Conservation (phyloP, 2,888 invertebrate species). For the Clunio marinus region DNA sequence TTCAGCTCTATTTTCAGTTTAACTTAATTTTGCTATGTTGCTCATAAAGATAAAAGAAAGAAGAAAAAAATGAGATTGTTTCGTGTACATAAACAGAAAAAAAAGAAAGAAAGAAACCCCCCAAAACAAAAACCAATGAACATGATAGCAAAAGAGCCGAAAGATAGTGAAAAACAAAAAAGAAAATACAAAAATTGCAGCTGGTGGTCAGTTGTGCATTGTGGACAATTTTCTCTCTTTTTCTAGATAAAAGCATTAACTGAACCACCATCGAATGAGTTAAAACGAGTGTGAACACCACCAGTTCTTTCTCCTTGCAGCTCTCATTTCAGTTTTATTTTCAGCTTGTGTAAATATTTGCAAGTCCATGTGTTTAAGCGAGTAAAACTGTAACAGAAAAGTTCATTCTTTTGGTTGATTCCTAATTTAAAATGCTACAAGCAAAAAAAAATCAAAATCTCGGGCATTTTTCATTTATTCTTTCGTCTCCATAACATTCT, state of each 20-base stretch:
- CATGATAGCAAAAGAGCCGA: neutral
- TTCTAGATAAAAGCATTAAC: neutral
- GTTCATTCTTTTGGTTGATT: too few species aligned
- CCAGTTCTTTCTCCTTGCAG: neutral
- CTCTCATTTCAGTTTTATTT: conserved; percentile 23
- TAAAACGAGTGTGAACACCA: neutral
- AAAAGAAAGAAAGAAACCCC: too few species aligned
- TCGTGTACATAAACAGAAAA: too few species aligned
- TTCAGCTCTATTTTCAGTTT: conserved; percentile 10
- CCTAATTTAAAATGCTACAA: too few species aligned
- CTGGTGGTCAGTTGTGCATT: conserved; percentile 6
- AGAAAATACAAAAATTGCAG: neutral
- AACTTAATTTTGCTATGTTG: too few species aligned
- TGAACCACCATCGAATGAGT: neutral
- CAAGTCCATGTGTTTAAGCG: too few species aligned
- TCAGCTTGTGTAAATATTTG: conserved; percentile 9
- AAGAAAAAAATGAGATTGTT: too few species aligned
- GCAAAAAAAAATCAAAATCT: too few species aligned
- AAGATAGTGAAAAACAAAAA: neutral
- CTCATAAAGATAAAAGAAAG: too few species aligned
- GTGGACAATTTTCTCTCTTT: conserved; percentile 10
- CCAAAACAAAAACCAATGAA: neutral
- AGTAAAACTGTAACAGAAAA: too few species aligned
- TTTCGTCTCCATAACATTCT: too few species aligned
- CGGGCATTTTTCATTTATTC: too few species aligned